Conservation (phyloP, 2,888 invertebrate genomes). For the Embidobia sp. region DNA sequence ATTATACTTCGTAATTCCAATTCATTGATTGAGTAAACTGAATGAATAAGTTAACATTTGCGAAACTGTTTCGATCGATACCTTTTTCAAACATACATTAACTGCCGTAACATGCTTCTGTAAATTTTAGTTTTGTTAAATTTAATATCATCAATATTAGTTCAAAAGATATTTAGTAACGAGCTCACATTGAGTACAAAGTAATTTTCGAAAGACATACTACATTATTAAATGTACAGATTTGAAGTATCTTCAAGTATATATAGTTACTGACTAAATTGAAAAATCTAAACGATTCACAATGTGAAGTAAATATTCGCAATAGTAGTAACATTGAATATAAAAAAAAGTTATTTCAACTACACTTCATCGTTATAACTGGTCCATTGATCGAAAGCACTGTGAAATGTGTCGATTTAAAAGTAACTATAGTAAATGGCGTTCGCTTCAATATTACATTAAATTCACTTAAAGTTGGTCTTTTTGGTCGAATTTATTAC, state of each 20-base stretch:
- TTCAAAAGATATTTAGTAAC: neutral
- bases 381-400: conserved; percentile 1
- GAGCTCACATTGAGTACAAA: neutral
- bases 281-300: conserved; percentile 14
- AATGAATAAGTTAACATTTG: no score
- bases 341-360: conserved; percentile 15
- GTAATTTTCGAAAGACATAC: neutral
- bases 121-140: neutral
- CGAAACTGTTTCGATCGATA: no score
- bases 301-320: conserved; percentile 12
- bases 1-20: no score
- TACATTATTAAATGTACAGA: neutral
- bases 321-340: neutral
- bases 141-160: neutral
- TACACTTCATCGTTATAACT: conserved; percentile 3
- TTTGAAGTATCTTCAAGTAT: conserved; percentile 1
- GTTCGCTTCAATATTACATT: neutral
- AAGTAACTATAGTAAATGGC: no score
- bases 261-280: neutral
- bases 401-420: conserved; percentile 2
- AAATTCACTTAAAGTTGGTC: no score
- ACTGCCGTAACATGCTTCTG: no score
- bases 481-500: no score
- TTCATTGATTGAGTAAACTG: no score
- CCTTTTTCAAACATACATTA: no score